Conservation (phyloP, 2,888 invertebrate genomes). For the Neoaliturus tenellus region DNA sequence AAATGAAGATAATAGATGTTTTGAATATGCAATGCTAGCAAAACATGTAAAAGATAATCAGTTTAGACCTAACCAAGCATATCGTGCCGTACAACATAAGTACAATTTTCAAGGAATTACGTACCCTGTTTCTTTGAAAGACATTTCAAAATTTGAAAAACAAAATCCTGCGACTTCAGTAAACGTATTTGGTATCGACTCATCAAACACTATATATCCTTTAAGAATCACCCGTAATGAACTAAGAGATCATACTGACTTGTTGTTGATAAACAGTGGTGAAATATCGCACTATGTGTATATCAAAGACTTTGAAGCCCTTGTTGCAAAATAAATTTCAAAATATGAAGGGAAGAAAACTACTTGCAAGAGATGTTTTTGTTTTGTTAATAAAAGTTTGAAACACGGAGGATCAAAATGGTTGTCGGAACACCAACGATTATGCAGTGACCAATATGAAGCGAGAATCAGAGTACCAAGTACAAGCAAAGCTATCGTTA, state of each 20-base stretch:
- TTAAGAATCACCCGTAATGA: background rate
- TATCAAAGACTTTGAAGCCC: constrained; percentile 5
- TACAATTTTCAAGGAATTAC: constrained; percentile 5
- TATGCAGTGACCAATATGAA: constrained; percentile 5
- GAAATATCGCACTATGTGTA: constrained; percentile 8
- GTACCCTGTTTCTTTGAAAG: background rate
- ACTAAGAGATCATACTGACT: background rate
- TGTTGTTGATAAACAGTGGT: background rate
- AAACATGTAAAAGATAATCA: background rate
- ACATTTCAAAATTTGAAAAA: constrained; percentile 2
- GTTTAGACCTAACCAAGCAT: background rate
- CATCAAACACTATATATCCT: background rate
- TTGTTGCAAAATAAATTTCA: background rate
- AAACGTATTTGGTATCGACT: constrained; percentile 3
- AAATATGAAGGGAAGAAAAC: background rate
- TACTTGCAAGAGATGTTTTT: constrained; percentile 26
- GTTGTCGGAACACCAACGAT: background rate
- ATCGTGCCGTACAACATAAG: background rate
- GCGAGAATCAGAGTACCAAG: background rate
- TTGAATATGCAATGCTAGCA: constrained; percentile 27
- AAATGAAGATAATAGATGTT: constrained; percentile 10
- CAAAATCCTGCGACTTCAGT: background rate
- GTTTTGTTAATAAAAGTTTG: background rate
- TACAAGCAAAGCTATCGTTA: background rate
- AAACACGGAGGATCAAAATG: background rate